Evolutionary conservation across 2,888 invertebrate species (phyloP).

Genomic region (Hirtodrosophila trivittata): DNA sequence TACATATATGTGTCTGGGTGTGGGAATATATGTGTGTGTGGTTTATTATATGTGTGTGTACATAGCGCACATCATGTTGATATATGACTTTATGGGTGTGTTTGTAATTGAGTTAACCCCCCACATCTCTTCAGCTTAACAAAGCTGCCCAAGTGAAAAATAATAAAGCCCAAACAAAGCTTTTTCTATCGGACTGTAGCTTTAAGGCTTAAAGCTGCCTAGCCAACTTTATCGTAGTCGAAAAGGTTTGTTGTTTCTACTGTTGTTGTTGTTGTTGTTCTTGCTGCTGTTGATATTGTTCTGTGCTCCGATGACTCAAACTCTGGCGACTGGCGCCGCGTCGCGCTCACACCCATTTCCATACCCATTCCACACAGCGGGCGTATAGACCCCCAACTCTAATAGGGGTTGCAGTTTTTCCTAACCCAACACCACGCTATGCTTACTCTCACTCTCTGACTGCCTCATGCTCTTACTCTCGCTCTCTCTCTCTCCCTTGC

Average conservation of each 20-base stretch:
- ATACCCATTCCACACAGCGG: constrained; percentile 36
- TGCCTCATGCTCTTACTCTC: constrained; percentile 14
- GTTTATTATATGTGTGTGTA: constrained; percentile 14
- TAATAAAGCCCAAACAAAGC: constrained; percentile 46
- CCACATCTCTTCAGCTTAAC: constrained; percentile 9
- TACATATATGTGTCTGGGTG: not conserved
- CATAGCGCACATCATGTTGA: constrained; percentile 28
- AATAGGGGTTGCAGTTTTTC: constrained; percentile 74
- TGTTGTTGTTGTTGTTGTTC: constrained; percentile 17
- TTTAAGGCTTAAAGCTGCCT: constrained; percentile 70
- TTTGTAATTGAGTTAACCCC: constrained; percentile 48
- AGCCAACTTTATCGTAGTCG: constrained; percentile 41
- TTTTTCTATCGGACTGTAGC: constrained; percentile 45
- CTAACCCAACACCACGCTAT: constrained; percentile 49
- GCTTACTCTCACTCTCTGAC: constrained; percentile 30
- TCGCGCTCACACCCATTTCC: constrained; percentile 35
- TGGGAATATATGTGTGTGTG: constrained; percentile 5
- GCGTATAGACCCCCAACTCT: constrained; percentile 71
- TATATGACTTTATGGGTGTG: constrained; percentile 38
- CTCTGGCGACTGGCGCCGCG: constrained; percentile 72
- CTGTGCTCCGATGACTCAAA: constrained; percentile 72
- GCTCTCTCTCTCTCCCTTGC: constrained; percentile 21
- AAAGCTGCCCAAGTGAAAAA: constrained; percentile 34
- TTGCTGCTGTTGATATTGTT: constrained; percentile 21
- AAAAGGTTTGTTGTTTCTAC: constrained; percentile 16